Evolutionary conservation across 2,888 invertebrate species (phyloP).

Genomic region (Oithona nana): DNA sequence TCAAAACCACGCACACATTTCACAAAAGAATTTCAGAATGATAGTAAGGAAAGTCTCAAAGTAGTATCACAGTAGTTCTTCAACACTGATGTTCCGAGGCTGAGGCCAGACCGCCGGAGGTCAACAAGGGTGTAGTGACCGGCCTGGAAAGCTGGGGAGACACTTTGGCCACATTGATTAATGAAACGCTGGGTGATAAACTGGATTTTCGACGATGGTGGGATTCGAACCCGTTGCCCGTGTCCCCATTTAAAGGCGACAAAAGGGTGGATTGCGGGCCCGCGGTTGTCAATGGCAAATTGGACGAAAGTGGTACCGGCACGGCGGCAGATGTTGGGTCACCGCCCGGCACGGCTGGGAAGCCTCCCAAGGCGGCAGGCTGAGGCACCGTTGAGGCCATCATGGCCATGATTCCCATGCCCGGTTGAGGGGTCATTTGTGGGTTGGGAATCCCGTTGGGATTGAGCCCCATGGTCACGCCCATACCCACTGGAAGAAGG

Average conservation of each 20-base stretch:
- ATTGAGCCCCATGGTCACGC: slow-evolving; percentile 39
- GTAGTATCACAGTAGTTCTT: too few relatives aligned
- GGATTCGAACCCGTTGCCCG: background rate
- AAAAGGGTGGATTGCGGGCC: background rate
- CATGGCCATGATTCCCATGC: slow-evolving; percentile 13
- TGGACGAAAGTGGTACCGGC: background rate
- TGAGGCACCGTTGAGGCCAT: slow-evolving; percentile 12
- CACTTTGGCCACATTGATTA: background rate
- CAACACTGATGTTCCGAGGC: too few relatives aligned
- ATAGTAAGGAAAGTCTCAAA: too few relatives aligned
- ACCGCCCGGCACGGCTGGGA: too few relatives aligned
- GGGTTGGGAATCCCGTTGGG: slow-evolving; percentile 38
- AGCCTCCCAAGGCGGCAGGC: slow-evolving; percentile 2
- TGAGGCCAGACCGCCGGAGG: too few relatives aligned
- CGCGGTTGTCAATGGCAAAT: background rate
- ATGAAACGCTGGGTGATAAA: background rate
- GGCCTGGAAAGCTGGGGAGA: too few relatives aligned
- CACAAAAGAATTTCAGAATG: too few relatives aligned
- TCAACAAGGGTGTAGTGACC: too few relatives aligned
- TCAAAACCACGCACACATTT: too few relatives aligned
- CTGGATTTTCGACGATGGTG: background rate
- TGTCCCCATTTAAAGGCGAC: background rate
- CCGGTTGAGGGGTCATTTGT: background rate
- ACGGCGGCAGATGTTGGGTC: too few relatives aligned
- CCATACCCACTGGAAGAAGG: slow-evolving; percentile 24